Evolutionary conservation across 2,113 vertebrate genomes (phyloP).

Genomic region (Actenoides lindsayi): DNA sequence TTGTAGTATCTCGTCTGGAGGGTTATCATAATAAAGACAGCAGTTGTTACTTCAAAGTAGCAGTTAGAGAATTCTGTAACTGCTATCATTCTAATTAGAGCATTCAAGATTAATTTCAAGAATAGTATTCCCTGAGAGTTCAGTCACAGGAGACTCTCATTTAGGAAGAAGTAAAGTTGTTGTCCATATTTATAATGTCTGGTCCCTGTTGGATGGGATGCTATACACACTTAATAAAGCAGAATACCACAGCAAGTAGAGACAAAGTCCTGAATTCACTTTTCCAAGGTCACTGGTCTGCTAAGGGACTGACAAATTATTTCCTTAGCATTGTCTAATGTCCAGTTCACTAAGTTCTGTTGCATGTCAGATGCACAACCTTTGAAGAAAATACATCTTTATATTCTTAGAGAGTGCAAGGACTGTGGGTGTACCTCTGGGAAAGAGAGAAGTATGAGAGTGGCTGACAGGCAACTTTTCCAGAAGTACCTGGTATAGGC

Average conservation of each 20-base stretch:
- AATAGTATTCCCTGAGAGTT: neutral
- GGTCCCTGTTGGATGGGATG: neutral
- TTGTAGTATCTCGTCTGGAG: constrained; percentile 12
- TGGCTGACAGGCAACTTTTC: neutral
- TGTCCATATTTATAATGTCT: neutral
- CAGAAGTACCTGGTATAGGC: neutral
- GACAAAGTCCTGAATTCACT: neutral
- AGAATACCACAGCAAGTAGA: neutral
- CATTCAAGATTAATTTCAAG: constrained; percentile 44
- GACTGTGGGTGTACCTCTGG: neutral
- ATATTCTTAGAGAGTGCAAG: neutral
- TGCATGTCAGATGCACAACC: neutral
- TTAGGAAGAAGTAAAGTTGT: neutral
- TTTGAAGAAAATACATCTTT: neutral
- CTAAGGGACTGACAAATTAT: neutral
- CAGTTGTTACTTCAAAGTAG: constrained; percentile 44
- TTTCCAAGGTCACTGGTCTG: neutral
- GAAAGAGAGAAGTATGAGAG: neutral
- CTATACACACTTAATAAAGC: neutral
- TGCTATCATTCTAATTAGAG: constrained; percentile 24
- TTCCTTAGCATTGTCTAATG: neutral
- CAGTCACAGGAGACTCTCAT: neutral
- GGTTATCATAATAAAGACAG: constrained; percentile 43
- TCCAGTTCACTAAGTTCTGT: neutral
- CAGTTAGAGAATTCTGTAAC: constrained; percentile 39